phyloP scores from a whole-genome alignment of 2,888 invertebrate genomes.

The Poecilobothrus nobilitatus region DNA sequence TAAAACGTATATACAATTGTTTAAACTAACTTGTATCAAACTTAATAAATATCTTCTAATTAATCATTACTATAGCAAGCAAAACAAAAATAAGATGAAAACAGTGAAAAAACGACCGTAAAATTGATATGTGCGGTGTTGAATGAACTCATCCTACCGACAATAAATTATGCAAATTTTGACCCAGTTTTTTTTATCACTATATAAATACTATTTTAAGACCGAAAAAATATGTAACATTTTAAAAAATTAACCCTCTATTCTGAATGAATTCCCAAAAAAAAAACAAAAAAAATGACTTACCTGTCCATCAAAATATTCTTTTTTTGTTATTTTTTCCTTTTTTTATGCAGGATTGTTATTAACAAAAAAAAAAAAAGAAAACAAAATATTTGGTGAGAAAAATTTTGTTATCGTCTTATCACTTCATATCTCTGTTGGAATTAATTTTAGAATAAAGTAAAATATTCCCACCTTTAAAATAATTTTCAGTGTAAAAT shows the following conservation, averaged over 20 bases:
- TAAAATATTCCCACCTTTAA: no score
- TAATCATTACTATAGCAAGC: neutral
- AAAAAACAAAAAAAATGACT: neutral
- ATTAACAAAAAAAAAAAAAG: no score
- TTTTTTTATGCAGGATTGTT: no score
- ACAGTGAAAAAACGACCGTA: neutral
- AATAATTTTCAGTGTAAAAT: no score
- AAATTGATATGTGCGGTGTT: neutral
- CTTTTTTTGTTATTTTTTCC: no score
- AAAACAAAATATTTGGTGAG: no score
- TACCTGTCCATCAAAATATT: neutral
- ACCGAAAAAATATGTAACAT: no score
- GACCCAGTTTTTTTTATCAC: neutral
- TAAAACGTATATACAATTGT: neutral
- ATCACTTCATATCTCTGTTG: no score
- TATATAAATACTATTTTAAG: no score
- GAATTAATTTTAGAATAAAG: no score
- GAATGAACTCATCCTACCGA: neutral
- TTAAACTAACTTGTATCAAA: neutral
- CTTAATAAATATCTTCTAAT: neutral
- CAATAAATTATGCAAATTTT: conserved; percentile 4
- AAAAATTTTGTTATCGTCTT: no score
- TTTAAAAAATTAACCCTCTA: neutral
- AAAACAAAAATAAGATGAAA: neutral
- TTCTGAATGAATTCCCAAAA: neutral